Conservation (phyloP, 2,797 vertebrate genomes). For the Pipistrellus nathusii region DNA sequence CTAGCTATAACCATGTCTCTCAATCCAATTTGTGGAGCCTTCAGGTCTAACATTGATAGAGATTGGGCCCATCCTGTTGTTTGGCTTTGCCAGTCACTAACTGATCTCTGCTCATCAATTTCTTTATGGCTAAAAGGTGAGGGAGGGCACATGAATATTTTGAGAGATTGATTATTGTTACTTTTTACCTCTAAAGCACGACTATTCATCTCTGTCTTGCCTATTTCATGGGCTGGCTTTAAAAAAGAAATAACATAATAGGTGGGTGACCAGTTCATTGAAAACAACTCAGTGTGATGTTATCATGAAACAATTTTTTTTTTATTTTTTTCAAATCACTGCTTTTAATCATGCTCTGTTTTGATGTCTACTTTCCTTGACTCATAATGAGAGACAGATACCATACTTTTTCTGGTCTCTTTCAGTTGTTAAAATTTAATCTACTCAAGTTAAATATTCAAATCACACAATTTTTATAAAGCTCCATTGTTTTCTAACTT, state of each 20-base stretch:
- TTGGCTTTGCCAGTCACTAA: not conserved
- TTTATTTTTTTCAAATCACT: not conserved
- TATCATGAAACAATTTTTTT: not conserved
- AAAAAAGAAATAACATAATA: not conserved
- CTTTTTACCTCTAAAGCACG: conserved; percentile 2
- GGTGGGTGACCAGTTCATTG: not conserved
- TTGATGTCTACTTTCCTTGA: not conserved
- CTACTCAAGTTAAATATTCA: conserved; percentile 42
- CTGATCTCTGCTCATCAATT: not conserved
- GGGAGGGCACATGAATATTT: not conserved
- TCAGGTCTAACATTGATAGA: not conserved
- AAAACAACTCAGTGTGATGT: not conserved
- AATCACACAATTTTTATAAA: not conserved
- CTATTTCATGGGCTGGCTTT: not conserved
- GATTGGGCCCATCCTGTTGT: not conserved
- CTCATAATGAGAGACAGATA: not conserved
- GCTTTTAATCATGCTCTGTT: not conserved
- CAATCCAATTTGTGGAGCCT: not conserved
- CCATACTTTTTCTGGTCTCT: not conserved
- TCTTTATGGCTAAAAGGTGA: not conserved
- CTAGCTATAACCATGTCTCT: not conserved
- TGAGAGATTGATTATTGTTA: conserved; percentile 5
- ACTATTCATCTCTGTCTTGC: not conserved
- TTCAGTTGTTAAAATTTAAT: conserved; percentile 5
- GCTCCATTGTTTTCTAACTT: not conserved